Evolutionary conservation across 2,113 vertebrate genomes (phyloP).

Genomic region (Suncus etruscus): DNA sequence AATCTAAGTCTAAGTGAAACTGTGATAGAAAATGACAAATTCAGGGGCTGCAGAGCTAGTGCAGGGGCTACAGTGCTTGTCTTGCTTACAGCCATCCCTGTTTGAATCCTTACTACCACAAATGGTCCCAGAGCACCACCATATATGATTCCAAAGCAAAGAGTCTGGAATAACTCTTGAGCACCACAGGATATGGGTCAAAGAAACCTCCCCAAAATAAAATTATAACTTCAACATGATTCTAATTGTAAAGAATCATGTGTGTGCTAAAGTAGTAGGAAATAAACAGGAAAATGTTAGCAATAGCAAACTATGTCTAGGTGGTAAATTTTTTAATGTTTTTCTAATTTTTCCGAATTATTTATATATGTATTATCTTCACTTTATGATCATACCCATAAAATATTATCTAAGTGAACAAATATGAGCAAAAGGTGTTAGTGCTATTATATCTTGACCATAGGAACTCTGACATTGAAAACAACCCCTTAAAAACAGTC

Average conservation of each 20-base stretch:
- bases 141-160: too few species aligned
- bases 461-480: conserved; percentile 48
- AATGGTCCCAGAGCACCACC: too few species aligned
- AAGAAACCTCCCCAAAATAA: too few species aligned
- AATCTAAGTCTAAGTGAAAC: conserved; percentile 51
- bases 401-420: not conserved
- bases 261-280: not conserved
- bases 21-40: conserved; percentile 51
- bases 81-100: too few species aligned
- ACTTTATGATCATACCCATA: conserved; percentile 11
- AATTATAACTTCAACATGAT: not conserved
- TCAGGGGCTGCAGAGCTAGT: not conserved
- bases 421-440: not conserved
- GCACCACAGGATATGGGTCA: too few species aligned
- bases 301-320: not conserved
- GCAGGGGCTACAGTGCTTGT: too few species aligned
- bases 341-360: conserved; percentile 51
- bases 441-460: not conserved
- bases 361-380: conserved; percentile 36
- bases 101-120: too few species aligned
- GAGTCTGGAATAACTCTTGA: too few species aligned
- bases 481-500: not conserved
- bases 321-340: conserved; percentile 17
- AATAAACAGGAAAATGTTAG: conserved; percentile 38
- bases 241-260: conserved; percentile 37